These are phyloP conservation scores for Antechinus stuartii DNA, from an alignment of 2,113 vertebrate species.

Conservation along the genomic window DNA sequence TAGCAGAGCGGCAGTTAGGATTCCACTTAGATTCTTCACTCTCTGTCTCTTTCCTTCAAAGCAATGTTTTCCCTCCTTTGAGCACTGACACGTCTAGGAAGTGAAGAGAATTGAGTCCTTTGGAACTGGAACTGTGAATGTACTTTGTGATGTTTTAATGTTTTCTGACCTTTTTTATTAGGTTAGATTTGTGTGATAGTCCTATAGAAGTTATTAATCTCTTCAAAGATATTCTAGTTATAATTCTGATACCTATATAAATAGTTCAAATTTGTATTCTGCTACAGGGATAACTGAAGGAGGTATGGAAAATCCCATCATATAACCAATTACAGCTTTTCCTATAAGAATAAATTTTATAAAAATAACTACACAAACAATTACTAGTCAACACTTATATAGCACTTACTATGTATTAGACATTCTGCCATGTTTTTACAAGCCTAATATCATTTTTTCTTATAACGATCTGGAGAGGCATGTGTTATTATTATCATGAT, in stretches of 20 bases:
- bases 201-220: background rate
- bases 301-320: background rate
- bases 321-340: background rate
- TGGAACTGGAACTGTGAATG: background rate
- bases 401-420: background rate
- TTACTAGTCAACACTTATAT: background rate
- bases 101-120: background rate
- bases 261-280: background rate
- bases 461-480: background rate
- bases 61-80: background rate
- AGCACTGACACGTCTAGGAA: background rate
- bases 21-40: background rate
- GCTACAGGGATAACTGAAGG: background rate
- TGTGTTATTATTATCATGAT: background rate
- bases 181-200: background rate
- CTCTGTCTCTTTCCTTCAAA: background rate
- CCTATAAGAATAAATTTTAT: background rate
- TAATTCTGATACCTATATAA: background rate
- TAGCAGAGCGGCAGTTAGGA: background rate
- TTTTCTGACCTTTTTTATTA: too few relatives aligned
- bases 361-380: background rate
- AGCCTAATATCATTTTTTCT: background rate
- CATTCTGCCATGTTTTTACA: background rate
- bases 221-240: background rate
- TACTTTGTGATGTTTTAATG: background rate